phyloP scores from a whole-genome alignment of 2,797 vertebrate species.

The Rhincodon typus region DNA sequence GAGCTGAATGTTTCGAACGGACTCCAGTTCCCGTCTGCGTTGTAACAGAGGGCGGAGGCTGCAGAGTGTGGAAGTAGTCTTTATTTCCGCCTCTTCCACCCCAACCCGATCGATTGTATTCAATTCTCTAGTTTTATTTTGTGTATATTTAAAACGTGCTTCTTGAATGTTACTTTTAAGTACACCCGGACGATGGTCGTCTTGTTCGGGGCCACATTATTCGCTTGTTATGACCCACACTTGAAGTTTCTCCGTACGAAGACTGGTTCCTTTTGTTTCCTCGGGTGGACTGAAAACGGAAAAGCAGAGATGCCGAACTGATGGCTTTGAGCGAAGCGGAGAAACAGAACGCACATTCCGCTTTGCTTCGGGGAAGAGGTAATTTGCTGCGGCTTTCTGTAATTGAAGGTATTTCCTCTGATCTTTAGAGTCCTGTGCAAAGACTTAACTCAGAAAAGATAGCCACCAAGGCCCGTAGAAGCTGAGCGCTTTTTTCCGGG shows the following conservation, averaged over 20 bases:
- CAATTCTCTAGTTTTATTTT: too few species aligned
- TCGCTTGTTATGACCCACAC: not conserved
- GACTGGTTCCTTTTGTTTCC: not conserved
- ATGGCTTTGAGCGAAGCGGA: not conserved
- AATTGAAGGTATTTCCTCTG: not conserved
- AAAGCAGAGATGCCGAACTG: slow-evolving; percentile 6
- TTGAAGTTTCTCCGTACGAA: not conserved
- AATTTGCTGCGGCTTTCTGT: not conserved
- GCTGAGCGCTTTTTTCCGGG: too few species aligned
- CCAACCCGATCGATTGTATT: too few species aligned
- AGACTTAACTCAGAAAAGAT: too few species aligned
- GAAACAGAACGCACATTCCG: not conserved
- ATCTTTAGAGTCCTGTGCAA: too few species aligned
- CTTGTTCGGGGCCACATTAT: not conserved
- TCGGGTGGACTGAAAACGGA: not conserved
- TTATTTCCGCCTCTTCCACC: not conserved
- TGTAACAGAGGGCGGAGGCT: not conserved
- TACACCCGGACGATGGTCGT: not conserved
- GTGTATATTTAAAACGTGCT: not conserved
- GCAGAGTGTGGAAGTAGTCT: not conserved
- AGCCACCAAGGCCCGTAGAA: not conserved
- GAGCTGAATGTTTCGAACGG: not conserved
- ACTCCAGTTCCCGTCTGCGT: not conserved
- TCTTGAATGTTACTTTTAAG: not conserved
- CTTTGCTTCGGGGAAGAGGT: slow-evolving; percentile 1